These are phyloP conservation scores for Brachionus calyciflorus DNA, from an alignment of 1,140 invertebrate species.

Conservation along the genomic window DNA sequence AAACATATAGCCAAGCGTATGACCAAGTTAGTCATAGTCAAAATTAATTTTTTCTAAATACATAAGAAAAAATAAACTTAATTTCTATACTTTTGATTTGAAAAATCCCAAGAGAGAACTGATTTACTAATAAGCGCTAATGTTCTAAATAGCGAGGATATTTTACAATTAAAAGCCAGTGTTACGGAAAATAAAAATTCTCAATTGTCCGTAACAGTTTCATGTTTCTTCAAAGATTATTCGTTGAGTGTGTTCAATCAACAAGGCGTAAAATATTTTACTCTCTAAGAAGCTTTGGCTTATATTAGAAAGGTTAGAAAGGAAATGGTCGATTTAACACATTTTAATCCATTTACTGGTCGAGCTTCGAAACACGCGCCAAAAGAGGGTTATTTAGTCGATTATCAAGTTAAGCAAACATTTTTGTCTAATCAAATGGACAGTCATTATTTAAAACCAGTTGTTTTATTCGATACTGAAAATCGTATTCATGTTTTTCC, in stretches of 20 bases:
- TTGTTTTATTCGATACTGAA: slow-evolving; percentile 73
- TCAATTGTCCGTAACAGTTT: not conserved
- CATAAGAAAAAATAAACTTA: slow-evolving; percentile 7
- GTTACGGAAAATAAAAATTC: not conserved
- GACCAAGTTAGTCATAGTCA: too few relatives aligned
- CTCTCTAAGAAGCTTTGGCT: slow-evolving; percentile 80
- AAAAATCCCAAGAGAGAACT: not conserved
- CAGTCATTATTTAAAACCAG: slow-evolving; percentile 70
- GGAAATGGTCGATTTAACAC: slow-evolving; percentile 86
- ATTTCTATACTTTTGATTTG: slow-evolving; percentile 18
- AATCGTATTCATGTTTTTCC: slow-evolving; percentile 62
- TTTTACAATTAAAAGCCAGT: not conserved
- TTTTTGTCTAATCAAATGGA: slow-evolving; percentile 68
- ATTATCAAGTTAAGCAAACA: slow-evolving; percentile 72
- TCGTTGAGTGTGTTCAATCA: slow-evolving; percentile 52
- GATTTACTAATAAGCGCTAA: not conserved
- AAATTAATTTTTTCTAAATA: slow-evolving; percentile 33
- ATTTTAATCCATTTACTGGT: slow-evolving; percentile 85
- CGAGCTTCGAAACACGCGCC: slow-evolving; percentile 50
- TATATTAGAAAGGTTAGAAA: slow-evolving; percentile 72
- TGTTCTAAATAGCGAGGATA: not conserved
- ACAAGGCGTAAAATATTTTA: slow-evolving; percentile 69
- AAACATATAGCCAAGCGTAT: too few relatives aligned
- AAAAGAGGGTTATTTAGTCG: slow-evolving; percentile 61
- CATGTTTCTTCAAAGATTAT: slow-evolving; percentile 12